phyloP scores from a whole-genome alignment of 1,140 invertebrate species.

The Oreohelix idahoensis region DNA sequence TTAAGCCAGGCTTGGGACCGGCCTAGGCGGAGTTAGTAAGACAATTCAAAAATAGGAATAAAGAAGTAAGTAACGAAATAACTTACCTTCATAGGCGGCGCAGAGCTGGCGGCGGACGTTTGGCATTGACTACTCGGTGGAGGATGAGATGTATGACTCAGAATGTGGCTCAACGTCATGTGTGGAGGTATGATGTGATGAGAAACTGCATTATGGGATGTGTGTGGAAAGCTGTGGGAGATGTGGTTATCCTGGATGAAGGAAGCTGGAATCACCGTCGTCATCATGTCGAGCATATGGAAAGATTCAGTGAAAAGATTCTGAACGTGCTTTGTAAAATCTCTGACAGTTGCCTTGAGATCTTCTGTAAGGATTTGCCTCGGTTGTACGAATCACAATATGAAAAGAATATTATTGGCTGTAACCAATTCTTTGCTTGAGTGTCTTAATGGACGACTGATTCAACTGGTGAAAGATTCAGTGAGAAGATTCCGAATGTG shows the following conservation, averaged over 20 bases:
- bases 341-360: too few species aligned
- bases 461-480: too few species aligned
- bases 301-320: neutral
- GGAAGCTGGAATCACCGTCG: slow-evolving; percentile 22
- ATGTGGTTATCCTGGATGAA: slow-evolving; percentile 20
- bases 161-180: neutral
- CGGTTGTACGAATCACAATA: too few species aligned
- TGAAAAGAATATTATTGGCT: too few species aligned
- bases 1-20: too few species aligned
- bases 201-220: slow-evolving; percentile 25
- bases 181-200: slow-evolving; percentile 34
- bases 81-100: slow-evolving; percentile 27
- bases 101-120: neutral
- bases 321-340: neutral
- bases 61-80: too few species aligned
- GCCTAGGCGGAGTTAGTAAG: too few species aligned
- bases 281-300: slow-evolving; percentile 32
- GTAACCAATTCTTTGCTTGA: too few species aligned
- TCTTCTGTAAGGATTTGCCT: too few species aligned
- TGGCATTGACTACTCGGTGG: neutral
- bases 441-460: too few species aligned
- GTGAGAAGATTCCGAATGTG: too few species aligned
- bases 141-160: slow-evolving; percentile 11
- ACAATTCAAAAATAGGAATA: too few species aligned
- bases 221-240: slow-evolving; percentile 33